Evolutionary conservation across 2,888 invertebrate genomes (phyloP), one percentile per base, ranked within the genome.

Genomic region (Andrena bucephala): DNA sequence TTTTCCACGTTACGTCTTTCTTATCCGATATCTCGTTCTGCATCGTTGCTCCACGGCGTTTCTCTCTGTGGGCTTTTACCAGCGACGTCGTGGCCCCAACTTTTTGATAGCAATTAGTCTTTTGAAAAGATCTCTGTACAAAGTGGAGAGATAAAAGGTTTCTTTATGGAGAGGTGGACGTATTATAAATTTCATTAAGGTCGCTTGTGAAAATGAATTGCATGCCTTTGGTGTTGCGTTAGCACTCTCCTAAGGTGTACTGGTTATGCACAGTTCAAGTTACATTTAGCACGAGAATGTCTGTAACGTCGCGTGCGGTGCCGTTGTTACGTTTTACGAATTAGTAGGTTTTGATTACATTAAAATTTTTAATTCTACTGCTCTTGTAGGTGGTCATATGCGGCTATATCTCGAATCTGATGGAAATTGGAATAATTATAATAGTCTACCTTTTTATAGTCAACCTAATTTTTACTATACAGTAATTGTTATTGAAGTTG

Each of bases 21-120:
- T 52, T 52, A n/a, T 66, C 33, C 27, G 71, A 67, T 79, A 78
- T 80, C 80, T 52, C 52, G 8, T 50, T 60, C 62, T 66, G 29
- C 52, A 24, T 42, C 77, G 70, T 52, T 54, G 57, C 20, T 10
- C 57, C 57, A 0, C 24, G 57, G 5, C 42, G 42, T 4, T 42
- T 16, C 42, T 16, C 42, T 42, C 42, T 16, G 42, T 5, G 42
- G 16, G 24, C 57, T 57, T 57, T 57, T 57, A 57, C 24, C 24
- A 5, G 24, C 33, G 1, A 29, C 1, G 24, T 16, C 24, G 54
- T 2, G 20, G 54, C 24, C 59, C 42, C 42, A 42, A 42, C 29
- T n/a, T 42, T 59, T 31, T 29, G 10, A 13, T 20, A 36, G 8
- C 70, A 70, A 70, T 70, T 70, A 70, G 70, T 33, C 31, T 10